Evolutionary conservation across 2,888 invertebrate species (phyloP).

Genomic region (Drosophila siamana): DNA sequence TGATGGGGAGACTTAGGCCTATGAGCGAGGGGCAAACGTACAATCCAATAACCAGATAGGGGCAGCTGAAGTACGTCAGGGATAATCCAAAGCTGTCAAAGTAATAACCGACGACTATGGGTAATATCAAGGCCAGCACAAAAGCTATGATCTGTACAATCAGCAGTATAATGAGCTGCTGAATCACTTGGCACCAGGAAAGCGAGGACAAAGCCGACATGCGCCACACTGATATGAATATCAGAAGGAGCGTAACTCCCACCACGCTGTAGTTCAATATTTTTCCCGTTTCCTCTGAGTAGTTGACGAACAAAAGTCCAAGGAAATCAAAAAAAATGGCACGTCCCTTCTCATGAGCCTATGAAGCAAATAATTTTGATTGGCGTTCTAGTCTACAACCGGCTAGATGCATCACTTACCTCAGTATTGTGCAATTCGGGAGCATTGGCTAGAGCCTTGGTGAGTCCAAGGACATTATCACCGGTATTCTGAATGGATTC

Average conservation of each 20-base stretch:
- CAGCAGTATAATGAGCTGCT: constrained; percentile 65
- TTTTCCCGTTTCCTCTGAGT: constrained; percentile 86
- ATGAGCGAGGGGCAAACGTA: constrained; percentile 82
- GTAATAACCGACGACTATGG: constrained; percentile 80
- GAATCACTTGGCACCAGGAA: constrained; percentile 48
- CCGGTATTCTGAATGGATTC: constrained; percentile 91
- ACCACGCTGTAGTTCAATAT: constrained; percentile 83
- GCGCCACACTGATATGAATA: constrained; percentile 72
- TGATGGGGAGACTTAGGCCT: constrained; percentile 74
- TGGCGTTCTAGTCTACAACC: background rate
- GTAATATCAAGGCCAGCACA: constrained; percentile 77
- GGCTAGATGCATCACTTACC: constrained; percentile 49
- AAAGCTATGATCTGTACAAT: constrained; percentile 76
- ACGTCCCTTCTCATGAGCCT: constrained; percentile 84
- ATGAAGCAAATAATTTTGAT: constrained; percentile 7
- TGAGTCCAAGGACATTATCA: constrained; percentile 88
- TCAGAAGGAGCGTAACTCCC: constrained; percentile 77
- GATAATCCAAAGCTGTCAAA: constrained; percentile 84
- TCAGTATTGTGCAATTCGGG: constrained; percentile 76
- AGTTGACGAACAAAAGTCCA: constrained; percentile 89
- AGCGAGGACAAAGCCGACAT: constrained; percentile 68
- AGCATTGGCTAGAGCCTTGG: constrained; percentile 86
- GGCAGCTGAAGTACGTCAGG: constrained; percentile 88
- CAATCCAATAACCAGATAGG: constrained; percentile 86
- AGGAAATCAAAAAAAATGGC: constrained; percentile 91